Evolutionary conservation across 2,797 vertebrate genomes (phyloP).

Genomic region (Chaunax sp.): DNA sequence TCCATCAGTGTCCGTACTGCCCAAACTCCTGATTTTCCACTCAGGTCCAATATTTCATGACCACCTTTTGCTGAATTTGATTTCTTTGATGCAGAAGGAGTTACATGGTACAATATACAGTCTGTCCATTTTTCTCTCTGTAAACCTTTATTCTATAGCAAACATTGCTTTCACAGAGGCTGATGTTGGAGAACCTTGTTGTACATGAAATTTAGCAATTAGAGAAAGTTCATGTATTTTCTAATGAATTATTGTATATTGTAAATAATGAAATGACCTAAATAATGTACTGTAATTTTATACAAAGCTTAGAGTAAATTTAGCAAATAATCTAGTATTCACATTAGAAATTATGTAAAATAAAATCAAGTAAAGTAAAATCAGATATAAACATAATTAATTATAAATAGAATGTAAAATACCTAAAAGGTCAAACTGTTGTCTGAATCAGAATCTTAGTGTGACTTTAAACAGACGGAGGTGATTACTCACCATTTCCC

Average conservation of each 20-base stretch:
- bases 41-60: conserved; percentile 44
- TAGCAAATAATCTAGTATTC: too few relatives aligned
- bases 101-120: conserved; percentile 12
- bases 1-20: conserved; percentile 14
- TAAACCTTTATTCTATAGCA: not conserved
- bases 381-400: not conserved
- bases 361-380: not conserved
- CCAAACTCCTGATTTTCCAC: conserved; percentile 25
- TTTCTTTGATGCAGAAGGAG: conserved; percentile 27
- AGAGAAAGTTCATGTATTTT: not conserved
- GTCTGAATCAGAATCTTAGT: conserved; percentile 13
- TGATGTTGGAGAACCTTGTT: not conserved
- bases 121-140: not conserved
- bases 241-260: not conserved
- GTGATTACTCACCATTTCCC: conserved; percentile 53
- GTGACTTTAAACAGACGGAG: conserved; percentile 40
- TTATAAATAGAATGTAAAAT: too few relatives aligned
- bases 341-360: not conserved
- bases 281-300: too few relatives aligned
- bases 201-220: not conserved
- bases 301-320: too few relatives aligned
- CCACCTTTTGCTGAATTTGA: conserved; percentile 23
- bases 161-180: not conserved
- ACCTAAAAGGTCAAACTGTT: not conserved
- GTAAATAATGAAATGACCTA: too few relatives aligned